phyloP scores from a whole-genome alignment of 2,888 invertebrate genomes.

The Molorchus minor region DNA sequence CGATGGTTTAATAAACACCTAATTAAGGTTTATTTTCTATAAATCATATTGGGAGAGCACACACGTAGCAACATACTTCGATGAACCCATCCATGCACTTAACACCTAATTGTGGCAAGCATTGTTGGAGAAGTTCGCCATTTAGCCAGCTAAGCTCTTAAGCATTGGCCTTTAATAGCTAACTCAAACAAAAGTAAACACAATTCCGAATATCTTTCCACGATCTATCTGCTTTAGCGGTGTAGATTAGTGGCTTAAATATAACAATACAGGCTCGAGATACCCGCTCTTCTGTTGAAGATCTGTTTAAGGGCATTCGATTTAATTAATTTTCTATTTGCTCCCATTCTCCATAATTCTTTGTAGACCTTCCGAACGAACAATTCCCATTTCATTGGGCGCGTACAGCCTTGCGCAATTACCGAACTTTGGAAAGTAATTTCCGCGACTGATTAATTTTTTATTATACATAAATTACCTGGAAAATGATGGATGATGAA shows the following conservation, averaged over 20 bases:
- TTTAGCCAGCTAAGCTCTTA: not conserved
- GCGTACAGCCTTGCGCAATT: conserved; percentile 1
- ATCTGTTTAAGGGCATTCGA: conserved; percentile 17
- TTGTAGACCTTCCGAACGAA: not conserved
- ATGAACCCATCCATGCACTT: too few species aligned
- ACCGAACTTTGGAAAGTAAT: conserved; percentile 18
- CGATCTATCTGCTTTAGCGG: conserved; percentile 19
- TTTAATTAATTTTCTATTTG: conserved; percentile 25
- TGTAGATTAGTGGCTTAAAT: conserved; percentile 21
- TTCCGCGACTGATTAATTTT: conserved; percentile 11
- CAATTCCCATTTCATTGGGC: conserved; percentile 12
- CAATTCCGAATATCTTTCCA: conserved; percentile 10
- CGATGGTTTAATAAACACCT: too few species aligned
- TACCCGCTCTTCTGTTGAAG: conserved; percentile 1
- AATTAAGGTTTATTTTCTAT: too few species aligned
- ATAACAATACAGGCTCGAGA: conserved; percentile 16
- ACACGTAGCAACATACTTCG: too few species aligned
- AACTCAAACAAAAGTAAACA: conserved; percentile 22
- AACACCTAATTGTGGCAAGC: not conserved
- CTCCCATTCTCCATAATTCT: conserved; percentile 21
- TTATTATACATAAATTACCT: conserved; percentile 4
- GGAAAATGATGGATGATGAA: too few species aligned
- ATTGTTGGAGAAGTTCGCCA: not conserved
- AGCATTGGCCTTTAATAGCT: conserved; percentile 10
- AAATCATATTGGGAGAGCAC: too few species aligned